Evolutionary conservation across 2,888 invertebrate genomes (phyloP).

Genomic region (Horisme vitalbata): DNA sequence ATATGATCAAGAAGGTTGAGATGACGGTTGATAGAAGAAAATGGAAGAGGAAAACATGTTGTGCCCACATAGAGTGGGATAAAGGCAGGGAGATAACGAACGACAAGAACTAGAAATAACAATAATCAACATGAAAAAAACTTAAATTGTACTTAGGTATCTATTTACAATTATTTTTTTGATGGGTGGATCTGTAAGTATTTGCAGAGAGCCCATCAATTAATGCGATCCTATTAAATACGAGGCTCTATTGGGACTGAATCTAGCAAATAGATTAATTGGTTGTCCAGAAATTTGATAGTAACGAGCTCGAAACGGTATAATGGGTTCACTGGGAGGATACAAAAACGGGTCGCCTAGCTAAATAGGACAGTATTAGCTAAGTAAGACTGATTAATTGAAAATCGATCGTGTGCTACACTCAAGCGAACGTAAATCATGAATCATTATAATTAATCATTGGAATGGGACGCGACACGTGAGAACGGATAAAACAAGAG

Average conservation of each 20-base stretch:
- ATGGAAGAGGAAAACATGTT: too few relatives aligned
- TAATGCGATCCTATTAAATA: constrained; percentile 11
- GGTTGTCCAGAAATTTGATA: constrained; percentile 12
- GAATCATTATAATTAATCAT: background rate
- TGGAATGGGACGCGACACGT: background rate
- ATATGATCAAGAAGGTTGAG: too few relatives aligned
- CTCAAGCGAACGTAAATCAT: constrained; percentile 5
- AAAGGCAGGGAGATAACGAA: too few relatives aligned
- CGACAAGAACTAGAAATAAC: too few relatives aligned
- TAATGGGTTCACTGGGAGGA: constrained; percentile 7
- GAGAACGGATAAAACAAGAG: background rate
- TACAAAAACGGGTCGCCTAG: constrained; percentile 14
- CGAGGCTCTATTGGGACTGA: too few relatives aligned
- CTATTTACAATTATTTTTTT: too few relatives aligned
- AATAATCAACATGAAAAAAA: too few relatives aligned
- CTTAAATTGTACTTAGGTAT: too few relatives aligned
- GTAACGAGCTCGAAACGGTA: constrained; percentile 11
- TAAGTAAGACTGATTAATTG: constrained; percentile 21
- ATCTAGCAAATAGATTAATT: constrained; percentile 18
- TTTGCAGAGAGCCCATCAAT: constrained; percentile 10
- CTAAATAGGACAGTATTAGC: constrained; percentile 7
- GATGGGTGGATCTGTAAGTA: too few relatives aligned
- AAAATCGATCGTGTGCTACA: constrained; percentile 10
- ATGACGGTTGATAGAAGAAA: too few relatives aligned
- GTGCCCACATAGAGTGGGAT: too few relatives aligned